Conservation (phyloP, 2,888 invertebrate species). For the Lithophane leautieri region DNA sequence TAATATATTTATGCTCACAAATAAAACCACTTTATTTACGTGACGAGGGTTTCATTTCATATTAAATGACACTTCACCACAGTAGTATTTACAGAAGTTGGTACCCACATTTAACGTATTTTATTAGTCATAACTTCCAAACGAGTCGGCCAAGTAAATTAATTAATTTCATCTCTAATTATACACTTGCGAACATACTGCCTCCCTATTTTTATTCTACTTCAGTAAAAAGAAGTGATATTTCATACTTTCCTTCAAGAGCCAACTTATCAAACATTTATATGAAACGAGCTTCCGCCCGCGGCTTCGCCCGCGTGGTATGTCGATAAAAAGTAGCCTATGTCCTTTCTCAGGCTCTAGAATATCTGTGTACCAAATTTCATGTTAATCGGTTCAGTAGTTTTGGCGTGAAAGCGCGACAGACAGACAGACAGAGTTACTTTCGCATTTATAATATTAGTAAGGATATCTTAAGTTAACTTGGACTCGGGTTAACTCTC, state of each 20-base stretch:
- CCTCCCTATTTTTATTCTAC: background rate
- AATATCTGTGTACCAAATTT: no score
- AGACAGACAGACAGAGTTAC: no score
- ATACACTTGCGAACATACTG: background rate
- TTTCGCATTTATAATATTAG: no score
- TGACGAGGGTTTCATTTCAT: background rate
- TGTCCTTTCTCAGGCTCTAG: no score
- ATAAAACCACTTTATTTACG: background rate
- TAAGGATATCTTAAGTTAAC: background rate
- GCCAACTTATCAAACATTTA: background rate
- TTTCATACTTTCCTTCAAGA: background rate
- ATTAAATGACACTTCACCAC: background rate
- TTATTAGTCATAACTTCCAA: no score
- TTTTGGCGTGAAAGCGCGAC: no score
- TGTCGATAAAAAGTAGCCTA: no score
- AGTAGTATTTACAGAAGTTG: background rate
- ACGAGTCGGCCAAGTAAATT: background rate
- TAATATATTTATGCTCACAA: background rate
- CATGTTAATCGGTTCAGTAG: no score
- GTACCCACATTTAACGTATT: background rate
- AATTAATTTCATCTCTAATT: background rate
- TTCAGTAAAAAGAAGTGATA: background rate
- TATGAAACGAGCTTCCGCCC: no score
- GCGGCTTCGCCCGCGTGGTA: no score
- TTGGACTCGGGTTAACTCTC: conserved; percentile 10